Conservation (phyloP, 2,888 invertebrate genomes). For the Scaptomyza parva region DNA sequence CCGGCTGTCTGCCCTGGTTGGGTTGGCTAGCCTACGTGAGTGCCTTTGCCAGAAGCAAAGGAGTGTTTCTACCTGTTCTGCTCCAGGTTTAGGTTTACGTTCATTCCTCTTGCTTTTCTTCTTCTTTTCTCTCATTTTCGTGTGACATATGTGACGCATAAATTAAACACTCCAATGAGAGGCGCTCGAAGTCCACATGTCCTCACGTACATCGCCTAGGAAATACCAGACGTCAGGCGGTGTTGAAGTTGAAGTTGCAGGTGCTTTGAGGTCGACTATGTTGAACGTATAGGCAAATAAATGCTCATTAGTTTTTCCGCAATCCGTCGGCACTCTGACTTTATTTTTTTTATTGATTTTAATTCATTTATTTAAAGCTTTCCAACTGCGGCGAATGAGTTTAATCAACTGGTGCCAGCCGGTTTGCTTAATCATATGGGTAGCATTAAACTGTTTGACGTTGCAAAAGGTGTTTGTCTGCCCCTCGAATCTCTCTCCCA, state of each 20-base stretch:
- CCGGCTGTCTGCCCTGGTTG: slow-evolving; percentile 6
- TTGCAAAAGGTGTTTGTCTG: slow-evolving; percentile 54
- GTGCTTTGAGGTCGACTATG: slow-evolving; percentile 54
- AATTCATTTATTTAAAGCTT: slow-evolving; percentile 60
- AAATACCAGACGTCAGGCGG: background rate
- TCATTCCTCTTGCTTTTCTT: no score
- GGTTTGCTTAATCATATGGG: slow-evolving; percentile 65
- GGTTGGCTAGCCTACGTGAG: slow-evolving; percentile 48
- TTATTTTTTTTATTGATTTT: no score
- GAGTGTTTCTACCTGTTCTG: slow-evolving; percentile 5
- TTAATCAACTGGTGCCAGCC: slow-evolving; percentile 19
- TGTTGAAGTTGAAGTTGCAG: slow-evolving; percentile 31
- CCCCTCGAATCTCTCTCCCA: slow-evolving; percentile 1
- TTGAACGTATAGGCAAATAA: slow-evolving; percentile 55
- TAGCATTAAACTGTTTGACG: slow-evolving; percentile 31
- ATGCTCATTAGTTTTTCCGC: slow-evolving; percentile 72
- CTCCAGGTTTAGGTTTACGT: slow-evolving; percentile 12
- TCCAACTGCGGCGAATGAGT: slow-evolving; percentile 56
- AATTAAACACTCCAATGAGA: slow-evolving; percentile 73
- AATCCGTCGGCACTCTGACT: no score
- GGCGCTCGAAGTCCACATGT: slow-evolving; percentile 38
- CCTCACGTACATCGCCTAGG: slow-evolving; percentile 60
- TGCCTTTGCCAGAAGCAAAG: slow-evolving; percentile 6
- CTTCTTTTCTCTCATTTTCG: slow-evolving; percentile 11
- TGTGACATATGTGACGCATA: slow-evolving; percentile 77